Conservation (phyloP, 2,113 vertebrate genomes). For the Centropus unirufus region DNA sequence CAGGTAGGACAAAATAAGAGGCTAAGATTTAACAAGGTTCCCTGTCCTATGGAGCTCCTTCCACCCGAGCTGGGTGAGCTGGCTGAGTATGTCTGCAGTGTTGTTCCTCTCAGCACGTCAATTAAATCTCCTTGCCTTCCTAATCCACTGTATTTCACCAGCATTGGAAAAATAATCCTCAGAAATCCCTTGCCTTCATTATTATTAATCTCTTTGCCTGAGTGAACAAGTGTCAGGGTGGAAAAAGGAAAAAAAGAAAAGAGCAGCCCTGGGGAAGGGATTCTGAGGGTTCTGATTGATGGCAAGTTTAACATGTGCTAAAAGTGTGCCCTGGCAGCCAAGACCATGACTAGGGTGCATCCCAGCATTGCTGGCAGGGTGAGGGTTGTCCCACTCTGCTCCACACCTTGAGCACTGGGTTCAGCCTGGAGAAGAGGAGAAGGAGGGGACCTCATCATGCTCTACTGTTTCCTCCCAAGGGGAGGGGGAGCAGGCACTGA, state of each 20-base stretch:
- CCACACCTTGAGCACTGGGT: too few species aligned
- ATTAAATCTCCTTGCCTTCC: not conserved
- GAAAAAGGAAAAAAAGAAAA: not conserved
- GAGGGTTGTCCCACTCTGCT: too few species aligned
- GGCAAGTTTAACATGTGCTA: too few species aligned
- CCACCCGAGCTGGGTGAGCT: not conserved
- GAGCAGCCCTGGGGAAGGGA: too few species aligned
- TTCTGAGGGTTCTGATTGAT: too few species aligned
- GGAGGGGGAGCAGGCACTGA: too few species aligned
- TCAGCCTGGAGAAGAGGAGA: too few species aligned
- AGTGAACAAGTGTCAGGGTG: not conserved
- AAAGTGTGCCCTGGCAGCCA: too few species aligned
- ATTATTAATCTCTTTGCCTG: not conserved
- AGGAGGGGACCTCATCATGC: too few species aligned
- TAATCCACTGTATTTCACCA: not conserved
- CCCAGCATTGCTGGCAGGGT: too few species aligned
- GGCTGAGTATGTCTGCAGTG: not conserved
- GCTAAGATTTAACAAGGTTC: not conserved
- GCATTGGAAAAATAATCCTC: not conserved
- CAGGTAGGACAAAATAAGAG: not conserved
- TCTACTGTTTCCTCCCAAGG: too few species aligned
- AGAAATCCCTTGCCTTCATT: not conserved
- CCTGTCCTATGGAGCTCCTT: not conserved
- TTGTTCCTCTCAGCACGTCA: not conserved
- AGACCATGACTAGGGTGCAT: too few species aligned